Base-by-base conservation (phyloP, 2,888 invertebrate genomes). In the Nudaria mundana region DNA sequence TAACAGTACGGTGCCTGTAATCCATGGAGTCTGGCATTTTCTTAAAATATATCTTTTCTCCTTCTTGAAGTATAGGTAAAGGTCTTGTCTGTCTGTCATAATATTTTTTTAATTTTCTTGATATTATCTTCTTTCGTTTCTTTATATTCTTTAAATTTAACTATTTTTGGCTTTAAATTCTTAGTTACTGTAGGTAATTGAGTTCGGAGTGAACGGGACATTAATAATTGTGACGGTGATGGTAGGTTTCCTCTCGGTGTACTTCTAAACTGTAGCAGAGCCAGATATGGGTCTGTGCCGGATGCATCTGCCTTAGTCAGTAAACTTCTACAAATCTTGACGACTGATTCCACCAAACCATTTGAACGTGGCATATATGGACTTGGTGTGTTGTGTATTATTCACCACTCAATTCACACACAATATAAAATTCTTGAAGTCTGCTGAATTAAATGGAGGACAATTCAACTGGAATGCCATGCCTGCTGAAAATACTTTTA, bases 391-490 rank as follows among this genome's bases (percentile, higher is more conserved):
- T 10, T 22, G 10, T 36, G 28, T 3, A 29, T 10, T 10, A 36
- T 36, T 14, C 22, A n/a, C 35, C 35, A 36, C 5, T 35, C 26
- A 3, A 1, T 11, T n/a, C n/a, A n/a, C n/a, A n/a, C n/a, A n/a
- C n/a, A n/a, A n/a, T 7, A 28, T 26, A 28, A 28, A 36, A 14
- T 12, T 12, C 13, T 22, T 31, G 30, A 58, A 54, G 12, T 52
- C 52, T 14, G 26, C 28, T 0, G 46, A 48, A 31, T 44, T 47
- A 44, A 48, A 55, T 29, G 51, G 55, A 25, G 57, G 52, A 30
- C 32, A 56, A n/a, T n/a, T 34, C 26, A 10, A 45, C 33, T 30
- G 54, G 50, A 3, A 54, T 57, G 24, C 54, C 50, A 47, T 52
- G 47, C 8, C 49, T 11, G 37, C 40, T 40, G 36, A 51, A 46